Evolutionary conservation across 2,888 invertebrate genomes (phyloP).

Genomic region (Orthosia cruda): DNA sequence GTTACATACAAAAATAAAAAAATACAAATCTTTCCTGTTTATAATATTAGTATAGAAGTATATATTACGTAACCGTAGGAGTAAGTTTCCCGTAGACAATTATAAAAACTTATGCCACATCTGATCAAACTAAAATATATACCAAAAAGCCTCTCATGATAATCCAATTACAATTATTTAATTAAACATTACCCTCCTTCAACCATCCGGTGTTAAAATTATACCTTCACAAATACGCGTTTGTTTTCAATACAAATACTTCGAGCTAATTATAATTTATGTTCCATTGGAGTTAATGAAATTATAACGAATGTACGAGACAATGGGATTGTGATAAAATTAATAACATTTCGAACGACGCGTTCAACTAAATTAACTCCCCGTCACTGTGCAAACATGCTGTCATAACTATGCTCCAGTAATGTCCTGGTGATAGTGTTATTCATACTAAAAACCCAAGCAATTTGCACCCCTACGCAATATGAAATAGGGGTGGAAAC

Average conservation of each 20-base stretch:
- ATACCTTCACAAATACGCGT: conserved; percentile 44
- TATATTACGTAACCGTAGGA: too few relatives aligned
- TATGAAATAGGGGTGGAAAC: neutral
- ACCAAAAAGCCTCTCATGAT: neutral
- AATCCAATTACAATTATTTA: conserved; percentile 27
- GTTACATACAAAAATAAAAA: too few relatives aligned
- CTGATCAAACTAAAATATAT: neutral
- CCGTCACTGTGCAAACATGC: conserved; percentile 61
- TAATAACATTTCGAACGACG: conserved; percentile 62
- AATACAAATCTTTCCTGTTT: too few relatives aligned
- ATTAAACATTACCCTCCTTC: conserved; percentile 6
- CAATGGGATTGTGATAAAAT: conserved; percentile 66
- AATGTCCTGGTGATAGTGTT: conserved; percentile 44
- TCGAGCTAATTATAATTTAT: conserved; percentile 54
- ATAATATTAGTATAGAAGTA: too few relatives aligned
- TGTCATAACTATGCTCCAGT: conserved; percentile 57
- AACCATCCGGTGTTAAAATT: conserved; percentile 38
- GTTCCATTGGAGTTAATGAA: conserved; percentile 62
- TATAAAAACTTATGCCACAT: neutral
- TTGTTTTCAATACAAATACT: conserved; percentile 51
- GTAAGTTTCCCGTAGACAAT: neutral
- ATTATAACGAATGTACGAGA: conserved; percentile 61
- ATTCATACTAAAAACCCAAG: conserved; percentile 19
- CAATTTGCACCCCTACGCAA: conserved; percentile 24
- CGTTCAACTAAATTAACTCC: conserved; percentile 63